Percentiles rank a stretch among this genome's conserved stretches.
These are phyloP conservation scores for Notodonta dromedarius DNA, from an alignment of 2,888 invertebrate species.

Conservation along the genomic window DNA sequence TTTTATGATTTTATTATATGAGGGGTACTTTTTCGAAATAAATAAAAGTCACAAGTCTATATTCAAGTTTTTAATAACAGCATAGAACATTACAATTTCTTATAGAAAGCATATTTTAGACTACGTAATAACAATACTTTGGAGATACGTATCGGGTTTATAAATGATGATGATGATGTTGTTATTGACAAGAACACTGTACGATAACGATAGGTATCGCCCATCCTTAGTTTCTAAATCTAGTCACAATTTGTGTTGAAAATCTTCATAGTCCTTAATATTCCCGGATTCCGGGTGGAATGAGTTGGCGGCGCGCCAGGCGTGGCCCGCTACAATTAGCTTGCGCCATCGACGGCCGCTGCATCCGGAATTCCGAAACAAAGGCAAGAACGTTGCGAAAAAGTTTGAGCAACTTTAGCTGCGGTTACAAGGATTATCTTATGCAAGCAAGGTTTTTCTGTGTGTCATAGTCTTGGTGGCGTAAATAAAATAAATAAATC, in stretches of 20 bases:
- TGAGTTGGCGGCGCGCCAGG: slow-evolving; percentile 41
- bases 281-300: slow-evolving; percentile 22
- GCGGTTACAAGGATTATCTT: slow-evolving; percentile 13
- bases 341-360: slow-evolving; percentile 33
- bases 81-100: too few species aligned
- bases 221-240: too few species aligned
- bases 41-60: too few species aligned
- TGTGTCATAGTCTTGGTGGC: background rate
- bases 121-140: too few species aligned
- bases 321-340: slow-evolving; percentile 41
- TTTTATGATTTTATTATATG: too few species aligned
- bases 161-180: too few species aligned
- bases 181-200: too few species aligned
- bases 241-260: background rate
- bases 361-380: slow-evolving; percentile 50
- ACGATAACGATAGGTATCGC: too few species aligned
- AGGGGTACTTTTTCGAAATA: too few species aligned
- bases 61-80: too few species aligned
- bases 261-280: slow-evolving; percentile 7
- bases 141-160: too few species aligned
- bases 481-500: background rate
- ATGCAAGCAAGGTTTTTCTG: slow-evolving; percentile 12
- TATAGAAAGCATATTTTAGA: too few species aligned
- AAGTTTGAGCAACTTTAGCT: slow-evolving; percentile 24
- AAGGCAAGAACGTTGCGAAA: slow-evolving; percentile 27